phyloP scores from a whole-genome alignment of 2,888 invertebrate species.

The Lasioglossum zephyrum region DNA sequence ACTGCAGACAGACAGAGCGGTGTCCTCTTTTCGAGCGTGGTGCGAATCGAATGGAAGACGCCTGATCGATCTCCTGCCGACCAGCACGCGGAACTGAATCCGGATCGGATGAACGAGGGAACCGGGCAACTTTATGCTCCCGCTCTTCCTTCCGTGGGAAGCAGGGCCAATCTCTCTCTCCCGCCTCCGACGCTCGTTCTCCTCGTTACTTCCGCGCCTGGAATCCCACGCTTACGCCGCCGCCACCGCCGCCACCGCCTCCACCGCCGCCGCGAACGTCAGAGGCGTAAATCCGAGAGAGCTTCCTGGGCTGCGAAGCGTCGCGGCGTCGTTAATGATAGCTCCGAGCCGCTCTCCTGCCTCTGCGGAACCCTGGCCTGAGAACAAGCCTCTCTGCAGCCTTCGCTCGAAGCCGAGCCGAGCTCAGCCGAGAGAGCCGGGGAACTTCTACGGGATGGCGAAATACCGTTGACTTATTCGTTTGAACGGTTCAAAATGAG shows the following conservation, averaged over 20 bases:
- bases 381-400: slow-evolving; percentile 36
- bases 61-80: slow-evolving; percentile 60
- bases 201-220: slow-evolving; percentile 68
- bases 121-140: slow-evolving; percentile 69
- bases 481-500: not conserved
- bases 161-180: slow-evolving; percentile 54
- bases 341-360: slow-evolving; percentile 57
- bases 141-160: slow-evolving; percentile 62
- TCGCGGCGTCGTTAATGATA: slow-evolving; percentile 69
- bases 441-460: slow-evolving; percentile 12
- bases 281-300: slow-evolving; percentile 65
- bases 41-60: slow-evolving; percentile 58
- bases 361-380: slow-evolving; percentile 52
- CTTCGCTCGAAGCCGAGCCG: slow-evolving; percentile 6
- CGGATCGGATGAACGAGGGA: slow-evolving; percentile 62
- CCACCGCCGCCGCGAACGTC: slow-evolving; percentile 57
- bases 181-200: slow-evolving; percentile 45
- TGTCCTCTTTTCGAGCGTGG: slow-evolving; percentile 30
- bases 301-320: slow-evolving; percentile 63
- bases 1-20: not conserved
- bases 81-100: slow-evolving; percentile 69
- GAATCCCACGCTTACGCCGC: slow-evolving; percentile 67
- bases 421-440: not conserved
- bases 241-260: slow-evolving; percentile 43
- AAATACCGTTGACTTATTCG: slow-evolving; percentile 20